Percentiles rank a stretch among this genome's conserved stretches.
Evolutionary conservation across 1,140 invertebrate species (phyloP).

Genomic region (Brachionus angularis): DNA sequence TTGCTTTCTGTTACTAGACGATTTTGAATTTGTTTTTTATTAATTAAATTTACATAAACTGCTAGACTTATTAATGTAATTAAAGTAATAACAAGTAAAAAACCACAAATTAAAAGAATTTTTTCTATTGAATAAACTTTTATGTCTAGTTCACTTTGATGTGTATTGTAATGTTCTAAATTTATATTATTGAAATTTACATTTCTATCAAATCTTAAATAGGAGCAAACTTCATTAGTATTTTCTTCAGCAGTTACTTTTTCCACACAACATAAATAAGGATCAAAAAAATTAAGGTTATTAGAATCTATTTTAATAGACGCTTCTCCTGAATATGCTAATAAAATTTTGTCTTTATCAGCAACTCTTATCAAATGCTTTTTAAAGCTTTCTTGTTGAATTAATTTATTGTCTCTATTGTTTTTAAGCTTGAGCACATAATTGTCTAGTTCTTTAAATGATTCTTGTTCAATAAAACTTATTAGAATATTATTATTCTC

Average conservation of each 20-base stretch:
- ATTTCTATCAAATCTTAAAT: slow-evolving; percentile 4
- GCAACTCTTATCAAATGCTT: too few relatives aligned
- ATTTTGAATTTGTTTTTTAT: neutral
- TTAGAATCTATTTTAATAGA: neutral
- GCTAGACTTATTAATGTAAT: neutral
- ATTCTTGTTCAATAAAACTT: too few relatives aligned
- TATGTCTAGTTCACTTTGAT: neutral
- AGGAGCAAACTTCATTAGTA: neutral
- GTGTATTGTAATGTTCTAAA: neutral
- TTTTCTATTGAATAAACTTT: neutral
- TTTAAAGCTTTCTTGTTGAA: too few relatives aligned
- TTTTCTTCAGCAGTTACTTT: neutral
- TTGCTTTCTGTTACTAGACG: neutral
- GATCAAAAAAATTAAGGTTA: neutral
- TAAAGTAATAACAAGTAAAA: neutral
- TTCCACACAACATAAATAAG: slow-evolving; percentile 1
- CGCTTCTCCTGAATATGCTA: too few relatives aligned
- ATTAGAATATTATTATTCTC: too few relatives aligned
- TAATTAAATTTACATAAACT: neutral
- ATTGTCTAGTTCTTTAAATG: too few relatives aligned
- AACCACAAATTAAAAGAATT: neutral
- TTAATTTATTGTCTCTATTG: too few relatives aligned
- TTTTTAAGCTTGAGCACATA: too few relatives aligned
- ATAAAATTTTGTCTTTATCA: too few relatives aligned
- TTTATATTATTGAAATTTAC: neutral